Evolutionary conservation across 1,140 invertebrate genomes (phyloP), one percentile per base, ranked within the genome.

Genomic region (Chrysoperla carnea): DNA sequence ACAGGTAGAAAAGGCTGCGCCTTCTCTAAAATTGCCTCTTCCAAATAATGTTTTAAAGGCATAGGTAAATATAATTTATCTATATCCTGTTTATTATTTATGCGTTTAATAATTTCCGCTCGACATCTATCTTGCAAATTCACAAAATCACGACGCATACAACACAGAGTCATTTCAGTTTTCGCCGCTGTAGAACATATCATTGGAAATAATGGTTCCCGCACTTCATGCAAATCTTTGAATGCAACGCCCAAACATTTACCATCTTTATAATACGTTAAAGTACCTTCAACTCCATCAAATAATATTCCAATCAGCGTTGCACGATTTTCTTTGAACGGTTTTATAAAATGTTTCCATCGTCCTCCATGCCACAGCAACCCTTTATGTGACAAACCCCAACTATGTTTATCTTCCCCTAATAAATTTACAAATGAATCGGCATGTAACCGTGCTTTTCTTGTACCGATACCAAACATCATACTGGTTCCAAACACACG

Each of bases 341-440:
- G 72, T 48, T 73, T 72, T 1, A 76, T 77, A 52, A 77, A 84
- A 31, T 68, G 56, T 27, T 64, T 55, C 48, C 66, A 72, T 8
- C 61, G 61, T 14, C 78, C 78, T 15, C 65, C 66, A 53, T 84
- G 79, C 76, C 77, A 82, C 1, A 81, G 52, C 1, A 76, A 54
- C 6, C 81, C 81, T 58, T 81, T 81, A 54, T 84, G 81, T 0
- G 76, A 80, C 6, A 84, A 52, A 0, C 77, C 81, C 80, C 80
- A 84, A 33, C 78, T 70, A 33, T 79, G 59, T 35, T 68, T 61
- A 52, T 84, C 76, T 57, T 80, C 74, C 7, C 81, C 81, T 6
- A 84, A 56, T 47, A 84, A 56, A 54, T 82, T 81, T 9, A 72
- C 67, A 55, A 82, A 84, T 9, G 69, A 63, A 50, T 77, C 70